Conservation (phyloP, 2,113 vertebrate species). For the Alligator mississippiensis region DNA sequence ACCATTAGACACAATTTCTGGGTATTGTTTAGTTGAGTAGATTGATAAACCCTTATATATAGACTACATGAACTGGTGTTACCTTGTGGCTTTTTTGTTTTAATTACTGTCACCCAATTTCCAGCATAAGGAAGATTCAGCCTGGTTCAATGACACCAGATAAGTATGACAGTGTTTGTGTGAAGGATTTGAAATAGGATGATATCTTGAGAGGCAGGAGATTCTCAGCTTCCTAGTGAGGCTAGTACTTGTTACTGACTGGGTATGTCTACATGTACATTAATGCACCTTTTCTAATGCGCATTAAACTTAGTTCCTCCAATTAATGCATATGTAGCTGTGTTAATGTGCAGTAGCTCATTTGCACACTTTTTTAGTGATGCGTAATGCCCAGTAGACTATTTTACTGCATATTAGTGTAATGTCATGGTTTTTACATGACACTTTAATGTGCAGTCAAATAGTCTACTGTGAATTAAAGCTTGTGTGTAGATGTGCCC, state of each 20-base stretch:
- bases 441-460: too few relatives aligned
- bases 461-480: too few relatives aligned
- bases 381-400: too few relatives aligned
- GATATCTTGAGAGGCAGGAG: constrained; percentile 1
- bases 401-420: too few relatives aligned
- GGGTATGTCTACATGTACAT: too few relatives aligned
- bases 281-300: too few relatives aligned
- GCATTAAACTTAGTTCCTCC: too few relatives aligned
- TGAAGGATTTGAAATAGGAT: not conserved
- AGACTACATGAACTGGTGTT: not conserved
- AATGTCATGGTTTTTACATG: too few relatives aligned
- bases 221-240: not conserved
- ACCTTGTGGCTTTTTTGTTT: not conserved
- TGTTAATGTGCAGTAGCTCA: too few relatives aligned
- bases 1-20: not conserved
- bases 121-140: not conserved
- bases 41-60: not conserved
- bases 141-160: rapidly evolving
- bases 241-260: not conserved
- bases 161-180: not conserved
- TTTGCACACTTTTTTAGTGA: too few relatives aligned
- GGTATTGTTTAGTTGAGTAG: not conserved
- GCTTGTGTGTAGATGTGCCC: too few relatives aligned
- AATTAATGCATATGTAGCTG: too few relatives aligned
- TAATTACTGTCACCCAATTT: not conserved